Evolutionary conservation across 2,797 vertebrate genomes (phyloP).

Genomic region (Melanogrammus aeglefinus): DNA sequence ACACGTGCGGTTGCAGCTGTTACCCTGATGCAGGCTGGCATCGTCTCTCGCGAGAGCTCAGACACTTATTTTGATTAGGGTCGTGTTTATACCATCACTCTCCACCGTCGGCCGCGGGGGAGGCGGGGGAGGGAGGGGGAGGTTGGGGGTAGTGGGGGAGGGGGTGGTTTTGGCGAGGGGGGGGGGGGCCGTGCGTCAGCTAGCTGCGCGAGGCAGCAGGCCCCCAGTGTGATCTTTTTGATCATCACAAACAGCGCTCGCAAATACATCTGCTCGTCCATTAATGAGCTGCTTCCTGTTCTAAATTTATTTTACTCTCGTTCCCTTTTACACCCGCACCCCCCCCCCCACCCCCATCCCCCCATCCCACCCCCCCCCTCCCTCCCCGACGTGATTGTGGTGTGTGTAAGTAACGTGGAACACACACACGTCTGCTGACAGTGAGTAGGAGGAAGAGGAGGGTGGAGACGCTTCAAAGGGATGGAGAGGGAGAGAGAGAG

Average conservation of each 20-base stretch:
- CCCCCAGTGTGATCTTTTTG: not conserved
- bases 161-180: conserved; percentile 4
- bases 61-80: conserved; percentile 2
- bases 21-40: not conserved
- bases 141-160: not conserved
- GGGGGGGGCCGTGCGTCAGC: not conserved
- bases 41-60: not conserved
- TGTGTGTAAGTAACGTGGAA: not conserved
- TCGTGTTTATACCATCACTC: not conserved
- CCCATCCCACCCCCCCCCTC: too few species aligned
- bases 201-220: not conserved
- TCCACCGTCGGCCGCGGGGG: not conserved
- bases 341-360: too few species aligned
- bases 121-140: not conserved
- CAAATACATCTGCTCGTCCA: not conserved
- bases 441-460: not conserved
- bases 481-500: too few species aligned
- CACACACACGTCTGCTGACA: not conserved
- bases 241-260: not conserved
- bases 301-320: not conserved
- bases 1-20: not conserved
- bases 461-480: not conserved
- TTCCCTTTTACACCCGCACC: too few species aligned
- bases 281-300: conserved; percentile 1
- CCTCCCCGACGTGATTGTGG: not conserved